These are phyloP conservation scores for Agonopterix subpropinquella DNA, from an alignment of 2,888 invertebrate species.

Conservation along the genomic window DNA sequence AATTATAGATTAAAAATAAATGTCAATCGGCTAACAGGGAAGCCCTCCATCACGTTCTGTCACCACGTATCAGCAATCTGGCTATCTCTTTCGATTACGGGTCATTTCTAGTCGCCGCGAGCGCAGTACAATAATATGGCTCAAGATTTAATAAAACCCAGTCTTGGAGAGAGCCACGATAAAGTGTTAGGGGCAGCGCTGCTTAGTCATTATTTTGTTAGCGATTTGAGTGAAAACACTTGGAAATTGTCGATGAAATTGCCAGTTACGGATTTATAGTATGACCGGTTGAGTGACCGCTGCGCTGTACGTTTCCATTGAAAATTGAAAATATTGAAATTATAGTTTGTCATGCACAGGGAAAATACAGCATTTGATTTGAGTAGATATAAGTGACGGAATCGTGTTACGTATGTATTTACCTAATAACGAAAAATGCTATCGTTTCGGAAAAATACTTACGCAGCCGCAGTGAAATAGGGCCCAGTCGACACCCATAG, in stretches of 20 bases:
- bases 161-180: slow-evolving; percentile 48
- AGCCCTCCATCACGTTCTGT: slow-evolving; percentile 22
- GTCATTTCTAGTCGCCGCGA: slow-evolving; percentile 45
- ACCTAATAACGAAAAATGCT: no score
- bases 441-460: no score
- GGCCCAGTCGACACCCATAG: no score
- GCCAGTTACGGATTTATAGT: slow-evolving; percentile 45
- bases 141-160: slow-evolving; percentile 59
- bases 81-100: slow-evolving; percentile 39
- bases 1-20: slow-evolving; percentile 9
- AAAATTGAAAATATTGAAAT: slow-evolving; percentile 3
- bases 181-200: slow-evolving; percentile 52
- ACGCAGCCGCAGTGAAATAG: no score
- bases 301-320: slow-evolving; percentile 33
- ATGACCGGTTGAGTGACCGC: slow-evolving; percentile 28
- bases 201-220: slow-evolving; percentile 60
- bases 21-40: slow-evolving; percentile 31
- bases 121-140: slow-evolving; percentile 48
- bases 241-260: slow-evolving; percentile 57
- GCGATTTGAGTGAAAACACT: slow-evolving; percentile 60
- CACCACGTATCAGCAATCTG: slow-evolving; percentile 26
- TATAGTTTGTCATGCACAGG: background rate
- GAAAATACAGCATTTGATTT: background rate
- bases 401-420: no score
- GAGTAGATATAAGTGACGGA: no score